A percentile compares a stretch with the other conserved stretches of the same genome.
Evolutionary conservation across 2,888 invertebrate genomes (phyloP).

Genomic region (Toxonevra muliebris): DNA sequence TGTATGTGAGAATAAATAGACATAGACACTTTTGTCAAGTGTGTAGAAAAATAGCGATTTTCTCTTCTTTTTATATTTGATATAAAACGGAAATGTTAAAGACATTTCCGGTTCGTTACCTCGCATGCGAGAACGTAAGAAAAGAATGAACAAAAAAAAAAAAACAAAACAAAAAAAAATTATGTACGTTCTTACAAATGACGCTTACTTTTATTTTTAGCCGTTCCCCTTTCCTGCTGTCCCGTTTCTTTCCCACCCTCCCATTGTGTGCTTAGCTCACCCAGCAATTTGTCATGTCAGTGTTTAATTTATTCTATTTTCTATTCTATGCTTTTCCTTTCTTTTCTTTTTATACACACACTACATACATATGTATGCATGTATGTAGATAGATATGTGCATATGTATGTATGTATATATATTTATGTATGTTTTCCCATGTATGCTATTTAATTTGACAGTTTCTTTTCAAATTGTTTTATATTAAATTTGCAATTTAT

Average conservation of each 20-base stretch:
- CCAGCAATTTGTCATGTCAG: constrained; percentile 54
- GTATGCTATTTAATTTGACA: constrained; percentile 29
- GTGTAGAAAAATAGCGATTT: constrained; percentile 55
- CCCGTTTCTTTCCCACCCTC: constrained; percentile 23
- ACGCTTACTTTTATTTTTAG: no score
- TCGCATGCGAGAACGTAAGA: constrained; percentile 25
- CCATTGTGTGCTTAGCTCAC: constrained; percentile 32
- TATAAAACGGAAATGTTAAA: constrained; percentile 54
- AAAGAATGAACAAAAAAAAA: not conserved
- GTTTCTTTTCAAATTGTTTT: constrained; percentile 31
- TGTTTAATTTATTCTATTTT: constrained; percentile 37
- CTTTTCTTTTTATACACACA: no score
- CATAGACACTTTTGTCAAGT: constrained; percentile 56
- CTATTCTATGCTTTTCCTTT: not conserved
- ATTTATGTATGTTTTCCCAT: not conserved
- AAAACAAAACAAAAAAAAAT: constrained; percentile 37
- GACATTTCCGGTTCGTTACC: constrained; percentile 58
- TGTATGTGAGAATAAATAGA: not conserved
- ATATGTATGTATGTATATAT: not conserved
- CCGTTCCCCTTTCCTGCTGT: no score
- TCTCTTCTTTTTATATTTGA: constrained; percentile 46
- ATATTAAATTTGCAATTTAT: constrained; percentile 24
- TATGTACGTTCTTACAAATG: constrained; percentile 13
- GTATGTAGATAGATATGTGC: not conserved
- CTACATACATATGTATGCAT: no score